Base-by-base conservation (phyloP, 2,888 invertebrate genomes). In the Zygaena filipendulae region DNA sequence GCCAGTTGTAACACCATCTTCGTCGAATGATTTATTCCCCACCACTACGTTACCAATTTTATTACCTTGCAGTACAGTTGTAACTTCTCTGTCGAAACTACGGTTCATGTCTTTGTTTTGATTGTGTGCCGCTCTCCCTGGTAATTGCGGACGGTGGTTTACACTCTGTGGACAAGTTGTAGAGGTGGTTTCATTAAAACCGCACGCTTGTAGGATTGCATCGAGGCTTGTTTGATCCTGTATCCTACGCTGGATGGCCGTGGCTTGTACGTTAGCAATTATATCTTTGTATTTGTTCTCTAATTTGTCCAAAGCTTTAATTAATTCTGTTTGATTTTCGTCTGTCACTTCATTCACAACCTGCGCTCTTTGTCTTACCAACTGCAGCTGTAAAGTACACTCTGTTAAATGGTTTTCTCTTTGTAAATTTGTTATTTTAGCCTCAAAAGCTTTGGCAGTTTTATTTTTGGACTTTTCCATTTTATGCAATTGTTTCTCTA, bases 271-370 rank as follows among this genome's bases (percentile, higher is more conserved):
- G 30, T 61, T 71, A 2, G 67, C 69, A 10, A 79, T 66, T 6
- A 77, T 70, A 10, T 71, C 67, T 43, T 72, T 75, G 39, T 75
- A 79, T 44, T 69, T 75, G 11, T 36, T 45, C 45, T 79, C 77
- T 12, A 79, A 47, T 47, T 72, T 77, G 11, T 64, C 63, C 4
- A 77, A 35, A 6, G 66, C 57, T 16, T 47, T 38, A n/a, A 37
- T 49, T 4, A 72, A 30, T 40, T 75, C 74, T 3, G 42, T 34
- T 48, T 71, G 67, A 37, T 57, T 62, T 38, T 75, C 69, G 22
- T 61, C 59, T 2, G 59, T 47, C 10, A 60, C 40, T 38, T 74
- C 74, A 35, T 52, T 57, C 2, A 69, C 45, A 2, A 74, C 46
- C 42, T 74, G 67, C 26, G 71, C 55, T 36, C 70, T 56, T 33